Evolutionary conservation across 2,888 invertebrate genomes (phyloP).

Genomic region (Pseudococcus jackbeardsleyi): DNA sequence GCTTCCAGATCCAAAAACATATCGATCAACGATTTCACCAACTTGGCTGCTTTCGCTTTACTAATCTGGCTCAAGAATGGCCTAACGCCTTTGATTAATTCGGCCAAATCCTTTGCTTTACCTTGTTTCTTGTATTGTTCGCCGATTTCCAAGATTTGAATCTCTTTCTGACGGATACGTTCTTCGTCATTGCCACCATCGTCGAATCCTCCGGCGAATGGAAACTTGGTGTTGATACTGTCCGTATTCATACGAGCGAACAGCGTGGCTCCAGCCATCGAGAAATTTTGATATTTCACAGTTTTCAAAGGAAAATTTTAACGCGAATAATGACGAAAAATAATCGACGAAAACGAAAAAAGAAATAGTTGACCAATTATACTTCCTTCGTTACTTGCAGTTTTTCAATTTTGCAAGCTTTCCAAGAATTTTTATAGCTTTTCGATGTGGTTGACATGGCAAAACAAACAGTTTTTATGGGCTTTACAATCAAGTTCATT

Average conservation of each 20-base stretch:
- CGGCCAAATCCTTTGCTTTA: slow-evolving; percentile 91
- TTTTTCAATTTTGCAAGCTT: slow-evolving; percentile 45
- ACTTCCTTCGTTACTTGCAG: slow-evolving; percentile 51
- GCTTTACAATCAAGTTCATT: neutral
- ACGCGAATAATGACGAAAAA: neutral
- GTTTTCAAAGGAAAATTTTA: slow-evolving; percentile 66
- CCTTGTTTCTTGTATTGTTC: slow-evolving; percentile 93
- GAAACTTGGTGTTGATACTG: slow-evolving; percentile 81
- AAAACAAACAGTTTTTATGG: neutral
- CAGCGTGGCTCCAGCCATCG: slow-evolving; percentile 91
- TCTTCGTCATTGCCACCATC: slow-evolving; percentile 85
- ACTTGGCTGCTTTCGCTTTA: slow-evolving; percentile 98
- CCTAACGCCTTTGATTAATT: slow-evolving; percentile 93
- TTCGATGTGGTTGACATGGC: neutral
- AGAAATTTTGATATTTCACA: slow-evolving; percentile 69
- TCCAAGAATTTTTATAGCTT: slow-evolving; percentile 1
- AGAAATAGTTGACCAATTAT: slow-evolving; percentile 32
- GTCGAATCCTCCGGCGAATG: slow-evolving; percentile 82
- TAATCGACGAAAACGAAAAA: neutral
- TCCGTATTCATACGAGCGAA: slow-evolving; percentile 85
- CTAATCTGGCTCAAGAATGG: slow-evolving; percentile 96
- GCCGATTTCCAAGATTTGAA: slow-evolving; percentile 92
- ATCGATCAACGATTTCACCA: slow-evolving; percentile 96
- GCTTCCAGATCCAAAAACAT: slow-evolving; percentile 97
- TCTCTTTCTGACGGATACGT: slow-evolving; percentile 93